These are phyloP conservation scores for Drosophila melanosoma DNA, from an alignment of 2,888 invertebrate genomes.

Conservation along the genomic window DNA sequence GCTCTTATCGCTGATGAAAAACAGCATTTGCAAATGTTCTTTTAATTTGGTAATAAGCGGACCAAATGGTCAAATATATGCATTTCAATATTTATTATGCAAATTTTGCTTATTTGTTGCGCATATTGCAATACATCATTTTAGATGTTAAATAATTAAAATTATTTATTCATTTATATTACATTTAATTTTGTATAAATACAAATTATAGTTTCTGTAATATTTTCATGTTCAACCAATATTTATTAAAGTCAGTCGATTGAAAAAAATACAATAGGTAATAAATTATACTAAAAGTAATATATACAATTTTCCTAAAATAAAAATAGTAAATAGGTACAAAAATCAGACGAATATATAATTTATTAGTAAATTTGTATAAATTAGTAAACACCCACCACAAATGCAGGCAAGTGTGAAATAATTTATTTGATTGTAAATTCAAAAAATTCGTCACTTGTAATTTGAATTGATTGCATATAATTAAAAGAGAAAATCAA, in stretches of 20 bases:
- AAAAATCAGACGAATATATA: not conserved
- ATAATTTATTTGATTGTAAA: not conserved
- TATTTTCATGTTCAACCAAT: not conserved
- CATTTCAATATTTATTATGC: not conserved
- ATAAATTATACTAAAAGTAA: not conserved
- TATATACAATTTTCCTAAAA: not conserved
- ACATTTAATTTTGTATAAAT: constrained; percentile 2
- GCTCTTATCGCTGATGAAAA: constrained; percentile 3
- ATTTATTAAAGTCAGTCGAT: not conserved
- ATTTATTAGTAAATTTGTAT: too few relatives aligned
- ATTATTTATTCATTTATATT: constrained; percentile 19
- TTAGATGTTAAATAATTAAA: constrained; percentile 30
- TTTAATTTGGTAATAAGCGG: constrained; percentile 33
- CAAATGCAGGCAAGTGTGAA: not conserved
- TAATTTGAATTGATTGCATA: constrained; percentile 9
- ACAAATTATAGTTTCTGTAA: not conserved
- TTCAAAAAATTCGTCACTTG: not conserved
- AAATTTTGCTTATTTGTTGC: constrained; percentile 6
- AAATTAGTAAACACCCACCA: not conserved
- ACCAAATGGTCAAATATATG: constrained; percentile 11
- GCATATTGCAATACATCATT: constrained; percentile 1
- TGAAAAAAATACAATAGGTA: not conserved
- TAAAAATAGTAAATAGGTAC: not conserved
- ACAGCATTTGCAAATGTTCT: constrained; percentile 28
- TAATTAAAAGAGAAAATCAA: not conserved